A percentile compares a stretch with the other conserved stretches of the same genome.
Conservation (phyloP, 2,888 invertebrate genomes). For the Drosophila limbata region DNA sequence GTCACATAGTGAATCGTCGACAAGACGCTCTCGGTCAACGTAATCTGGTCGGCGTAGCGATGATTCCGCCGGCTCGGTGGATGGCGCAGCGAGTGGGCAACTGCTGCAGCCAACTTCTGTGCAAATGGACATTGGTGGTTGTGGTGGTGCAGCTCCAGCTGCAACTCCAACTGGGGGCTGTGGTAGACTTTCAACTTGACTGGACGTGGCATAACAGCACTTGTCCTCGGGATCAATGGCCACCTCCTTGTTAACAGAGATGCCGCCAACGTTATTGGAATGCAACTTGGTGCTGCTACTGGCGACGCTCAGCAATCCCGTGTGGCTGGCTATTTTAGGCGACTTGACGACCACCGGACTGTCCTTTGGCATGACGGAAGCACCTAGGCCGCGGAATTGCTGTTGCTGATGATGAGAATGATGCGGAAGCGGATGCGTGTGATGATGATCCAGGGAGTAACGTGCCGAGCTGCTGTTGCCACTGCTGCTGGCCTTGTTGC, state of each 20-base stretch:
- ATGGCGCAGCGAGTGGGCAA: constrained; percentile 63
- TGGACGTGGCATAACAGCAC: constrained; percentile 71
- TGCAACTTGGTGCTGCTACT: constrained; percentile 65
- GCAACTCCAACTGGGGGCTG: constrained; percentile 42
- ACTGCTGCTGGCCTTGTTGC: constrained; percentile 51
- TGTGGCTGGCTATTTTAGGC: constrained; percentile 77
- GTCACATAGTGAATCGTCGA: constrained; percentile 61
- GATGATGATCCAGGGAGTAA: constrained; percentile 61
- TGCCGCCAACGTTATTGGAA: constrained; percentile 59
- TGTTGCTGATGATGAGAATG: constrained; percentile 56
- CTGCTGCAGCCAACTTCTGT: constrained; percentile 77
- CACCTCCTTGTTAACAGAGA: constrained; percentile 84
- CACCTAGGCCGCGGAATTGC: constrained; percentile 82
- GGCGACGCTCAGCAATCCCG: constrained; percentile 71
- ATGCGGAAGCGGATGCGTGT: constrained; percentile 53
- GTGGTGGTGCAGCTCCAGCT: constrained; percentile 24
- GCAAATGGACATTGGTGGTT: constrained; percentile 68
- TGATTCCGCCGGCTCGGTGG: constrained; percentile 56
- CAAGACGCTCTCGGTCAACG: constrained; percentile 48
- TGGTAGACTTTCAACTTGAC: constrained; percentile 61
- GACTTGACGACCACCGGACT: constrained; percentile 85
- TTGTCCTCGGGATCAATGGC: constrained; percentile 85
- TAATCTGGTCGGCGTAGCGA: constrained; percentile 68
- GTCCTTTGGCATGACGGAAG: constrained; percentile 84
- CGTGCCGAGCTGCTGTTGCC: constrained; percentile 51